A percentile compares a stretch with the other conserved stretches of the same genome.
Conservation (phyloP, 1,140 invertebrate species). For the Rhopalosiphum maidis region DNA sequence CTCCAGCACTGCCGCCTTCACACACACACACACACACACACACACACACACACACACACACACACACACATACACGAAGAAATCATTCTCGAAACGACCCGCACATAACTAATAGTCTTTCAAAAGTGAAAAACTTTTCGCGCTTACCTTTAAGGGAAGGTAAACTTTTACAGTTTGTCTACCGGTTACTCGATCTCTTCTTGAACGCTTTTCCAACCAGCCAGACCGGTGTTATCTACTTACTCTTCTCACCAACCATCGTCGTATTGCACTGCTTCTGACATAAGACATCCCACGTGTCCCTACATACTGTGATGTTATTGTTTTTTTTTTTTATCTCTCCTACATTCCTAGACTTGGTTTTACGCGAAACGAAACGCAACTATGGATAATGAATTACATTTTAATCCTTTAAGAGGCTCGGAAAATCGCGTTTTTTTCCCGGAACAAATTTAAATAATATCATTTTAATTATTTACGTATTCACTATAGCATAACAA, state of each 20-base stretch:
- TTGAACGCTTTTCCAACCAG: neutral
- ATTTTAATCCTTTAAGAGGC: neutral
- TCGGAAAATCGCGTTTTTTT: neutral
- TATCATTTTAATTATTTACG: conserved; percentile 40
- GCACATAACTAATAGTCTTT: conserved; percentile 22
- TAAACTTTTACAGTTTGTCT: conserved; percentile 31
- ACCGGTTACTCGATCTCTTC: neutral
- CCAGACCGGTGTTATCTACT: neutral
- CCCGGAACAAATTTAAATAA: conserved; percentile 25
- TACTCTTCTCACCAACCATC: neutral
- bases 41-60: too few relatives aligned
- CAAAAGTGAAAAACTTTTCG: conserved; percentile 52
- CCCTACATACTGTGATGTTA: neutral
- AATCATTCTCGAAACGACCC: conserved; percentile 1
- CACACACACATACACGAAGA: neutral
- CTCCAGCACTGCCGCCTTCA: neutral
- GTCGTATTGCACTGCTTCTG: neutral
- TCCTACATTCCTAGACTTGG: neutral
- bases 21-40: neutral
- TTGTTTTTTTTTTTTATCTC: neutral
- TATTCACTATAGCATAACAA: neutral
- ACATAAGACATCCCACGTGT: neutral
- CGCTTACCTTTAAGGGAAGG: neutral
- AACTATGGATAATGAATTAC: neutral
- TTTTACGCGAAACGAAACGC: neutral